These are phyloP conservation scores for Adelognathus sp. DNA, from an alignment of 2,888 invertebrate genomes.

Conservation along the genomic window DNA sequence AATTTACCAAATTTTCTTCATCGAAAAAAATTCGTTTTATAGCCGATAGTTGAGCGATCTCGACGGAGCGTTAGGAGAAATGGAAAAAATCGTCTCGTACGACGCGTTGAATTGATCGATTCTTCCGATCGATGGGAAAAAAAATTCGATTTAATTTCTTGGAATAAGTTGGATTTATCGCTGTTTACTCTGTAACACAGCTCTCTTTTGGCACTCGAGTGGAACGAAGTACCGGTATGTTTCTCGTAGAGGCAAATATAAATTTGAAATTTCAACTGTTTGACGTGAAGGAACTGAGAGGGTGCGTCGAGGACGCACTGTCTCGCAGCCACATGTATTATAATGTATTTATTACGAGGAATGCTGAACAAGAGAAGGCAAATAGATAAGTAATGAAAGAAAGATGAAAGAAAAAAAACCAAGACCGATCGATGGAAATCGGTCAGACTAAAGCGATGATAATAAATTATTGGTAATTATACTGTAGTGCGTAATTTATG, in stretches of 20 bases:
- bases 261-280: constrained; percentile 10
- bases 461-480: constrained; percentile 77
- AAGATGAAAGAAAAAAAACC: constrained; percentile 5
- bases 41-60: neutral
- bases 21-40: constrained; percentile 14
- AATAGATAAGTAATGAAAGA: too few species aligned
- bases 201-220: neutral
- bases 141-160: neutral
- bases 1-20: neutral
- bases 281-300: neutral
- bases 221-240: neutral
- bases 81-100: neutral
- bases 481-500: constrained; percentile 71
- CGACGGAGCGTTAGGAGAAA: neutral
- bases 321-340: constrained; percentile 71
- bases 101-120: constrained; percentile 12
- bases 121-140: constrained; percentile 16
- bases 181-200: neutral
- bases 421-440: constrained; percentile 9
- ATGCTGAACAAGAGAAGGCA: constrained; percentile 9
- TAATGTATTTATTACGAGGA: constrained; percentile 78
- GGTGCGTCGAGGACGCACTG: neutral
- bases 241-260: constrained; percentile 13
- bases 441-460: constrained; percentile 60
- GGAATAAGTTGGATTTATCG: neutral